Evolutionary conservation across 2,888 invertebrate species (phyloP), one percentile per base, ranked within the genome.

Genomic region (Ormyrus pomaceus): DNA sequence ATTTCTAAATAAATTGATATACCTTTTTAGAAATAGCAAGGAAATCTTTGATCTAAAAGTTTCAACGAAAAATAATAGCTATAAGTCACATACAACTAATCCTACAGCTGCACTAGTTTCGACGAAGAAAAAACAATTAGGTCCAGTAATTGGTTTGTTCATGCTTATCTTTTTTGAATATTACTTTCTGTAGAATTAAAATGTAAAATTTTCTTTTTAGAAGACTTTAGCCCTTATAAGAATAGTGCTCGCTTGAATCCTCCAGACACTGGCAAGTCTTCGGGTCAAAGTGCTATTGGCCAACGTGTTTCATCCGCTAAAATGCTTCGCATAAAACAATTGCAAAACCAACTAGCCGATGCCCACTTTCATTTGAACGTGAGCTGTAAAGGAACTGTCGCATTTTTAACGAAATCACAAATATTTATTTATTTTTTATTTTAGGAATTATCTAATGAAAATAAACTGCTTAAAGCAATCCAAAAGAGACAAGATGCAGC

Each of bases 401-500:
- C 48, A 34, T 34, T 34, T 64, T 13, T 46, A 19, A 19, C 6
- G 19, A 6, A 9, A 9, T 8, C 19, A 61, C 2, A 61, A 61
- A 61, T 6, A 46, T n/a, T 34, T 6, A 13, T 72, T 62, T 1
- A 72, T 65, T 61, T 56, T 66, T 66, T 46, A 55, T 90, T 91
- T 58, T 82, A 94, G 94, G 94, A 95, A 88, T 87, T 95, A 61
- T 91, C 92, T 1, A 93, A 95, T 87, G 96, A 96, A 89, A 96
- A 96, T 88, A 93, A 94, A 84, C 92, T 95, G 58, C 89, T 96
- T 51, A 94, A 95, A 84, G 95, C 94, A 5, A 90, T 96, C 58
- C 96, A 96, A 89, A 96, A 95, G 87, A 93, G 96, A 70, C 96
- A 96, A 86, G 96, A 96, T 86, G 93, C 94, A 79, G 96, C 96